These are phyloP conservation scores for Menura novaehollandiae DNA, from an alignment of 2,113 vertebrate species.

Conservation along the genomic window DNA sequence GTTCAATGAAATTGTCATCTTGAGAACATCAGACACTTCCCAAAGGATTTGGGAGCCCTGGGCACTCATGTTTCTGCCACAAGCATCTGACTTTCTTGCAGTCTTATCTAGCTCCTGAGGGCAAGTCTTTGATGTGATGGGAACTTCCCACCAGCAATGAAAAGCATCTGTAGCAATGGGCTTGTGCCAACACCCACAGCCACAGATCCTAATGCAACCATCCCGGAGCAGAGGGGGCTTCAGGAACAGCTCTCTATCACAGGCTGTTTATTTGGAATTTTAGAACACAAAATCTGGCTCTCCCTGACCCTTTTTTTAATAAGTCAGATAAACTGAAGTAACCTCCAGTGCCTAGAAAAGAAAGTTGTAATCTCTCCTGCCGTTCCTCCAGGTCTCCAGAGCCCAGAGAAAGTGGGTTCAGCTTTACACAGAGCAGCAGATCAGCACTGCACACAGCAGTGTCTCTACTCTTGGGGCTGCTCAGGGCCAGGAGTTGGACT, in stretches of 20 bases:
- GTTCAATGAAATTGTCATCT: neutral
- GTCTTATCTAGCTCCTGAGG: neutral
- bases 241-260: neutral
- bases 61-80: neutral
- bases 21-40: neutral
- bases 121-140: neutral
- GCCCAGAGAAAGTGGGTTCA: neutral
- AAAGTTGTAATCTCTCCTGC: neutral
- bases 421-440: neutral
- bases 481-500: neutral
- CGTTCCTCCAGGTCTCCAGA: neutral
- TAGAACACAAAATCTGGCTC: neutral
- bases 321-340: neutral
- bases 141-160: neutral
- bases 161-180: neutral
- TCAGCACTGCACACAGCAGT: neutral
- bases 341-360: neutral
- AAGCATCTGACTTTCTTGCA: neutral
- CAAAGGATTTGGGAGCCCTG: neutral
- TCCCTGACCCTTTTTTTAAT: neutral
- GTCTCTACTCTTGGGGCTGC: neutral
- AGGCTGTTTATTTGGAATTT: neutral
- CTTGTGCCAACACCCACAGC: neutral
- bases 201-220: neutral
- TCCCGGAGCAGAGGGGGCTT: neutral